Conservation (phyloP, 2,888 invertebrate genomes). For the Coelinius sp. region DNA sequence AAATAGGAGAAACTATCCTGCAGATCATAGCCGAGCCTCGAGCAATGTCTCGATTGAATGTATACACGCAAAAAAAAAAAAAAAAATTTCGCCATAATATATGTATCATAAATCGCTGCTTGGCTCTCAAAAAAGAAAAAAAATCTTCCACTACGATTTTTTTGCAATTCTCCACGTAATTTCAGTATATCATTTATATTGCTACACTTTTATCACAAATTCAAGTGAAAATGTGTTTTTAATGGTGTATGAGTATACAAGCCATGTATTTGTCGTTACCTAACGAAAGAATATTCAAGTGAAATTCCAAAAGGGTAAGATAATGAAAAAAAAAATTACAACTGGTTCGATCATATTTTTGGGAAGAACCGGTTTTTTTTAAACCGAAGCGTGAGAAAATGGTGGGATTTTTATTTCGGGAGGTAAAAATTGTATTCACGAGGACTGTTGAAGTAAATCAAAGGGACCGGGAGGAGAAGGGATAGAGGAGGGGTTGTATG, state of each 20-base stretch:
- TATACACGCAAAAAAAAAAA: too few species aligned
- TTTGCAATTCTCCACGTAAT: neutral
- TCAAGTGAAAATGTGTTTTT: constrained; percentile 7
- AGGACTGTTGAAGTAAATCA: constrained; percentile 5
- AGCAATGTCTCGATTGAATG: neutral
- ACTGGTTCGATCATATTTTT: constrained; percentile 18
- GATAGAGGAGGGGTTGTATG: too few species aligned
- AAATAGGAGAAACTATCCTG: neutral
- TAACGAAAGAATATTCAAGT: constrained; percentile 10
- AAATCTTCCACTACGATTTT: neutral
- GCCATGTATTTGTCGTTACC: neutral
- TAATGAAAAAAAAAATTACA: neutral
- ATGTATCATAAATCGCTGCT: neutral
- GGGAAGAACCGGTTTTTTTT: constrained; percentile 13
- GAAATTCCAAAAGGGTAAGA: neutral
- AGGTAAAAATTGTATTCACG: neutral
- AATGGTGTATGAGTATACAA: neutral
- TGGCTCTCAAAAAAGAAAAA: neutral
- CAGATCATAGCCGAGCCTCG: neutral
- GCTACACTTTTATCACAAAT: neutral
- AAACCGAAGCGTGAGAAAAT: constrained; percentile 8
- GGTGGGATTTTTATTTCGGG: constrained; percentile 28
- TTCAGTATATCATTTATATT: neutral
- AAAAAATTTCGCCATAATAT: neutral
- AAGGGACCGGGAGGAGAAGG: neutral